Evolutionary conservation across 2,888 invertebrate species (phyloP).

Genomic region (Trachelus tabidus): DNA sequence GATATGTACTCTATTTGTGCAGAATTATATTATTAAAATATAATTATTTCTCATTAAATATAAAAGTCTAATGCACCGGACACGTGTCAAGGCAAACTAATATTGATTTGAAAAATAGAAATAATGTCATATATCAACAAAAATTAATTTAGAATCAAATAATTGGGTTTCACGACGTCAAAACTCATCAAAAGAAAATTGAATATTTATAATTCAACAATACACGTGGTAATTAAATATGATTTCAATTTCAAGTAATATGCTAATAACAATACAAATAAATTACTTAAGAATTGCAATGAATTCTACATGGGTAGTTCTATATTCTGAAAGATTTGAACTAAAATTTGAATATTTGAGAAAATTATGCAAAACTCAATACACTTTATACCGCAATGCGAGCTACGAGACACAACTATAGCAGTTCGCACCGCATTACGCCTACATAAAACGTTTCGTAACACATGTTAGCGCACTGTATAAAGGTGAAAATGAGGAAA

Average conservation of each 20-base stretch:
- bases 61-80: background rate
- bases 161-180: background rate
- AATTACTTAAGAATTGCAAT: background rate
- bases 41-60: background rate
- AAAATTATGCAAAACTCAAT: background rate
- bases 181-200: background rate
- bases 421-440: background rate
- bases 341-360: background rate
- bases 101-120: background rate
- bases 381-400: background rate
- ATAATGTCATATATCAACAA: background rate
- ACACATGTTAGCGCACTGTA: background rate
- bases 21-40: background rate
- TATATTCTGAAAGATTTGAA: background rate
- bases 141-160: background rate
- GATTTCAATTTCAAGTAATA: background rate
- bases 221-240: background rate
- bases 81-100: background rate
- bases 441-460: slow-evolving; percentile 1
- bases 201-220: background rate
- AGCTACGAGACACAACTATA: background rate
- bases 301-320: background rate
- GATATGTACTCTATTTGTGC: background rate
- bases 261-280: background rate
- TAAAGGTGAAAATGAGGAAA: background rate